Evolutionary conservation across 1,140 invertebrate species (phyloP), one percentile per base, ranked within the genome.

Genomic region (Tigriopus japonicus): DNA sequence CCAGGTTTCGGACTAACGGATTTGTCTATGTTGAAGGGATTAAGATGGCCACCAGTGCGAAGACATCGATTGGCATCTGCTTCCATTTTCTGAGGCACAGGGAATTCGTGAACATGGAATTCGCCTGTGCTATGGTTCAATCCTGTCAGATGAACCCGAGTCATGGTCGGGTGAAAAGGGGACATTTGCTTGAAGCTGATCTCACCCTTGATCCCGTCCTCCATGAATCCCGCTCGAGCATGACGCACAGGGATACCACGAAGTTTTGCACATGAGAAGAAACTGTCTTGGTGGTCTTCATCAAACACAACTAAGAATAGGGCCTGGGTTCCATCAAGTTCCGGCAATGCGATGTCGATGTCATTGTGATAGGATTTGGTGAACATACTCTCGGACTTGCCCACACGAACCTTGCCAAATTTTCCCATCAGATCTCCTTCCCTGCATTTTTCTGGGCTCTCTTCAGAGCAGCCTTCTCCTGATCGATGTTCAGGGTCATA

Each of bases 221-320:
- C 78, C 71, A 85, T 84, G 43, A 95, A 80, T 6, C 82, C 70
- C 2, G 81, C 80, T 67, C 84, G 84, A 63, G 62, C 68, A 59
- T 62, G 59, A 59, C 69, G 70, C 9, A 66, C 64, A 15, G 58
- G 64, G 24, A 75, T 66, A 17, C 68, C 62, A 9, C 70, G 76
- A 61, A 95, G 81, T 70, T 85, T 85, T 13, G 87, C 84, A 71
- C 91, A 95, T 0, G 81, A 81, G 63, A 90, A 71, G 67, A 87
- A 85, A 49, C 81, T 82, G 63, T 89, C 84, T 1, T 77, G 70
- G 68, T 87, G 84, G 45, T 78, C 79, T 58, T 80, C 78, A 67
- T 93, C 87, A 67, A 84, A 89, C 13, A 94, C 74, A 9, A 89
- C 87, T 17, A 93, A 72, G 70, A 88, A 92, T 10, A 92, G 51